Conservation (phyloP, 2,888 invertebrate species). For the Agrochola macilenta region DNA sequence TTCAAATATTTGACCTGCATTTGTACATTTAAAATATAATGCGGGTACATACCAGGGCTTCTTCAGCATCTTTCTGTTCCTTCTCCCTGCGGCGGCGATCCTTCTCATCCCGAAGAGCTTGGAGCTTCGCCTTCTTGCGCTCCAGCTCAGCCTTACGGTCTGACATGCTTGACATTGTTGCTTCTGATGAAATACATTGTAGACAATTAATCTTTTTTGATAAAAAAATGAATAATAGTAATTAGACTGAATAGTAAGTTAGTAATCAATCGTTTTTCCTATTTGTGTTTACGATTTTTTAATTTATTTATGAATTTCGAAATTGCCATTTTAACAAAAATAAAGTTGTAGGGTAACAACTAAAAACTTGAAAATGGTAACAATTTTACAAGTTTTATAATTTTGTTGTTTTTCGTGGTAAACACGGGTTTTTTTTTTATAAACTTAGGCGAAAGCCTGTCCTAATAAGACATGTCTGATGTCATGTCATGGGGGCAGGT, state of each 20-base stretch:
- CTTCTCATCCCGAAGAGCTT: slow-evolving; percentile 97
- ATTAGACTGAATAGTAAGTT: neutral
- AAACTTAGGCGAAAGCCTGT: slow-evolving; percentile 11
- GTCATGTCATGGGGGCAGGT: slow-evolving; percentile 68
- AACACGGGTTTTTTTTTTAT: neutral
- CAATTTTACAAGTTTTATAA: neutral
- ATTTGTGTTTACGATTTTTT: neutral
- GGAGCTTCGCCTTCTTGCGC: slow-evolving; percentile 97
- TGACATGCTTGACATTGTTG: slow-evolving; percentile 92
- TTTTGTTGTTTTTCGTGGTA: neutral
- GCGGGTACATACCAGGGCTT: slow-evolving; percentile 87
- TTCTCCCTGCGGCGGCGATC: slow-evolving; percentile 96
- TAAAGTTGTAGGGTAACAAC: neutral
- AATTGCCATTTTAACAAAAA: neutral
- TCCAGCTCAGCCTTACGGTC: slow-evolving; percentile 98
- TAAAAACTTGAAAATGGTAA: neutral
- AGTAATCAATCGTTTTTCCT: neutral
- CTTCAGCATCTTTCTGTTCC: slow-evolving; percentile 96
- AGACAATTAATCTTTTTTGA: neutral
- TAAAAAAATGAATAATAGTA: neutral
- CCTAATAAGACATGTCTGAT: slow-evolving; percentile 69
- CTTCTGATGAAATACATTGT: slow-evolving; percentile 32
- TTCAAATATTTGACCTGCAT: neutral
- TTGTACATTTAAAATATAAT: neutral
- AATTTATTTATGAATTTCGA: slow-evolving; percentile 1